Evolutionary conservation across 2,797 vertebrate species (phyloP).

Genomic region (Tauraco hartlaubi): DNA sequence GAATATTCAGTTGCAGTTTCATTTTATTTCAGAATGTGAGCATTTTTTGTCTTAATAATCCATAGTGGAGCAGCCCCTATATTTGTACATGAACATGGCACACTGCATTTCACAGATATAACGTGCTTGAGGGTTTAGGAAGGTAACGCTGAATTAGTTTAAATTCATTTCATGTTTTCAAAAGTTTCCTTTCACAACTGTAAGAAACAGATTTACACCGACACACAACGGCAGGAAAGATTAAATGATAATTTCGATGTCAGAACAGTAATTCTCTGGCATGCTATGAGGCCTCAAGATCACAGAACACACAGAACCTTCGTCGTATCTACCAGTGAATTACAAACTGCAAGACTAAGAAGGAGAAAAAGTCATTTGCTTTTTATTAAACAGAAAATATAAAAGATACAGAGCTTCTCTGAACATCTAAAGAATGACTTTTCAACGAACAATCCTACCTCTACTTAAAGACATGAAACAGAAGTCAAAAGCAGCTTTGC

Average conservation of each 20-base stretch:
- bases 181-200: background rate
- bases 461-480: background rate
- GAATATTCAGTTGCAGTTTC: background rate
- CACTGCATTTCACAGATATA: background rate
- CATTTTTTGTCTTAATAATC: background rate
- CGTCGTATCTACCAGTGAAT: background rate
- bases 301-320: background rate
- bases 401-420: background rate
- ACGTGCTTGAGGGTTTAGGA: background rate
- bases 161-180: background rate
- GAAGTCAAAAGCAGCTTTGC: background rate
- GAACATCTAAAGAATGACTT: constrained; percentile 9
- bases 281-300: background rate
- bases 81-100: background rate
- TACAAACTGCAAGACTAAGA: background rate
- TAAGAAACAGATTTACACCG: background rate
- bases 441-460: background rate
- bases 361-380: background rate
- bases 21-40: background rate
- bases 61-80: background rate
- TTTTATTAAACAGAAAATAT: background rate
- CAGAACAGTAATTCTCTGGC: constrained; percentile 26
- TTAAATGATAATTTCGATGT: constrained; percentile 24
- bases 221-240: background rate
- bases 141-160: background rate